Evolutionary conservation across 2,797 vertebrate species (phyloP).

Genomic region (Poecilia gillii): DNA sequence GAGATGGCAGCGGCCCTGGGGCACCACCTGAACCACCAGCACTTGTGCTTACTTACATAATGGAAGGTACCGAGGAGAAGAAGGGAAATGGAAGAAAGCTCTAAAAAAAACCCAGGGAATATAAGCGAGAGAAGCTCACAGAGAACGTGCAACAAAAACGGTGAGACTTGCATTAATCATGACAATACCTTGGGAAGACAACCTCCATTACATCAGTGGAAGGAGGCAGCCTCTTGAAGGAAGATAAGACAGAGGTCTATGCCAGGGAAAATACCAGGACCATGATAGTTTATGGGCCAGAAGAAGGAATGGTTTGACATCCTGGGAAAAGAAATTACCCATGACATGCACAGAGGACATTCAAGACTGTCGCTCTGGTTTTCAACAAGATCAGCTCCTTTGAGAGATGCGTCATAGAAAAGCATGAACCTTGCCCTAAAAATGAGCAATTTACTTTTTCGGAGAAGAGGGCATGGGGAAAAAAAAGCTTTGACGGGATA

Average conservation of each 20-base stretch:
- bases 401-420: slow-evolving; percentile 51
- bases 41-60: slow-evolving; percentile 75
- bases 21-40: slow-evolving; percentile 71
- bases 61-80: slow-evolving; percentile 51
- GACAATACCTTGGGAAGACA: slow-evolving; percentile 77
- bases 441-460: slow-evolving; percentile 23
- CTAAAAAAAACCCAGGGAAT: slow-evolving; percentile 49
- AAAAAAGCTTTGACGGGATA: slow-evolving; percentile 31
- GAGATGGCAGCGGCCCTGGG: slow-evolving; percentile 69
- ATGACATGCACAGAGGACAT: slow-evolving; percentile 51
- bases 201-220: slow-evolving; percentile 68
- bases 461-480: slow-evolving; percentile 13
- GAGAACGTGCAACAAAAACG: slow-evolving; percentile 43
- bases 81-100: slow-evolving; percentile 43
- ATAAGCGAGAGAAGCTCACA: slow-evolving; percentile 43
- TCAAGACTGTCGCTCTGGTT: slow-evolving; percentile 24
- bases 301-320: slow-evolving; percentile 57
- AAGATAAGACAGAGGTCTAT: slow-evolving; percentile 57
- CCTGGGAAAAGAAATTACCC: slow-evolving; percentile 49
- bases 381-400: slow-evolving; percentile 54
- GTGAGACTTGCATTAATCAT: slow-evolving; percentile 78
- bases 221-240: slow-evolving; percentile 46
- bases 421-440: slow-evolving; percentile 50
- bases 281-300: slow-evolving; percentile 56
- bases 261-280: slow-evolving; percentile 47